Evolutionary conservation across 1,140 invertebrate species (phyloP), one percentile per base, ranked within the genome.

Genomic region (Alviniconcha marisindica): DNA sequence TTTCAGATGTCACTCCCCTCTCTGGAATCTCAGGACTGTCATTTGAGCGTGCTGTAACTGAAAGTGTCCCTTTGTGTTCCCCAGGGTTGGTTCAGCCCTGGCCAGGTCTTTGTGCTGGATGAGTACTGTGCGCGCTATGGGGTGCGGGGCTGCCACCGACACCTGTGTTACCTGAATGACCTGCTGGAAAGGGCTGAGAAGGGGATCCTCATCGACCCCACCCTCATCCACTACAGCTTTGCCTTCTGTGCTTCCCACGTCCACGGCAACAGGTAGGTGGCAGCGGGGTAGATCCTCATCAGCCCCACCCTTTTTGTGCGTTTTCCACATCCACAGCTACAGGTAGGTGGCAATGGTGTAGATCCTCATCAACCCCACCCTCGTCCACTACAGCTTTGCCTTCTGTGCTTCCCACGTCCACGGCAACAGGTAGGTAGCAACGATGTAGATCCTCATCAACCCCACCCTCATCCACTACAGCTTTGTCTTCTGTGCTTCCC

Each of bases 171-270:
- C 93, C 95, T 99, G n/a, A 96, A 96, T 85, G 98, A 99, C 94
- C 94, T 99, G 33, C 94, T 99, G 77, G 98, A 99, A 92, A 95
- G 98, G 85, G 98, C 98, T 0, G 98, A 99, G 93, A 97, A 97
- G 87, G 97, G 97, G 78, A 94, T 97, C 83, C 97, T 99, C 94
- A 98, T 99, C 83, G 99, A 99, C 94, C 98, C 99, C 0, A 99
- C 98, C 1, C 94, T 99, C 63, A 99, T 99, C 91, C 98, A 99
- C 94, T 99, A 97, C 93, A 98, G 97, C 88, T 99, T 99, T 94
- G 98, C 98, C 36, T 99, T 99, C 94, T 99, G 98, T 94, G 98
- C 98, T 10, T 98, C 97, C 89, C 99, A 99, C 94, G 98, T 99
- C 15, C 97, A 99, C 93, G 99, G 99, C 85, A 98, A 98, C 94